Evolutionary conservation across 1,140 invertebrate genomes (phyloP), one percentile per base, ranked within the genome.

Genomic region (Pentalonia nigronervosa): DNA sequence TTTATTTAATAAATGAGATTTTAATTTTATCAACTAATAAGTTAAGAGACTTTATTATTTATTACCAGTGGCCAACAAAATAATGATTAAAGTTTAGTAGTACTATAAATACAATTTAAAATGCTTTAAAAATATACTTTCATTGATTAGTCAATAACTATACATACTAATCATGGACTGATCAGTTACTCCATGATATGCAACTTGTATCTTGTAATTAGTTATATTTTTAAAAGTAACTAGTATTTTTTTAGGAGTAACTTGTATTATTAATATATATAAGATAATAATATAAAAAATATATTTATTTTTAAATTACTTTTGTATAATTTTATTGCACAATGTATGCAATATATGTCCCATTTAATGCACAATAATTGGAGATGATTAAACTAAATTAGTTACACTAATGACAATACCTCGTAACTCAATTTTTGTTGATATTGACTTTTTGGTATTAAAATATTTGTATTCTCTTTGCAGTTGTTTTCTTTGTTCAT

Each of bases 341-440:
- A 4, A 14, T 67, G 30, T n/a, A 30, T n/a, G 30, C 30, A 67
- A 14, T 67, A 67, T 67, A 9, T 67, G 25, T 30, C 30, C 3
- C 9, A n/a, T 60, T 60, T 60, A 30, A n/a, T 67, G 30, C 25
- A n/a, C 60, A 30, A n/a, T 67, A n/a, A 30, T 67, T 67, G 30
- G 25, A 67, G 60, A 67, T 4, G 14, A 67, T 67, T 67, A 9
- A 30, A 67, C 9, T 14, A 30, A n/a, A n/a, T n/a, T n/a, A n/a
- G 84, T 86, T 67, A n/a, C 91, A 76, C 67, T 76, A 76, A 76
- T 76, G 67, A 76, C 67, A 76, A 76, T 76, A 76, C 67, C n/a
- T 34, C 67, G 67, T 76, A 76, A 34, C 67, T 34, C 67, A 76
- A 76, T 76, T 76, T 76, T 76, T 76, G 67, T 76, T 14, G 67